Percentiles rank a stretch among this genome's conserved stretches.
Conservation (phyloP, 1,140 invertebrate genomes). For the Idris sp. region DNA sequence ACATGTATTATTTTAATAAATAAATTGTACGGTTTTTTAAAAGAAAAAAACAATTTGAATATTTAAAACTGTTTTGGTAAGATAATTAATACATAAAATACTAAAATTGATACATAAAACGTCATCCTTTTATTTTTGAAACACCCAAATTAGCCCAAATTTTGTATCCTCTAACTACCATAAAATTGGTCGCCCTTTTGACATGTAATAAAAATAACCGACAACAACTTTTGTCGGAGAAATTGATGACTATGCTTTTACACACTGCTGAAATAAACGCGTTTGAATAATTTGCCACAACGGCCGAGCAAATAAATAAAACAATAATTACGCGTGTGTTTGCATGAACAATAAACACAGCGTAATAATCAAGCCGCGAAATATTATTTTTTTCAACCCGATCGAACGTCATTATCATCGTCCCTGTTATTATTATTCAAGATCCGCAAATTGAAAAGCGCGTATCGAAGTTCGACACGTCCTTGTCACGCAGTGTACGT, state of each 20-base stretch:
- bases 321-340: constrained; percentile 43
- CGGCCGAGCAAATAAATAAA: constrained; percentile 46
- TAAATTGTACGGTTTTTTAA: no score
- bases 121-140: no score
- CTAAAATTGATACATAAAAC: no score
- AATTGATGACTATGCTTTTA: constrained; percentile 40
- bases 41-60: no score
- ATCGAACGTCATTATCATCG: constrained; percentile 34
- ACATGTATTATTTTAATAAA: no score
- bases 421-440: constrained; percentile 32
- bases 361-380: constrained; percentile 3
- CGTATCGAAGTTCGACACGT: constrained; percentile 21
- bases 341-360: constrained; percentile 12
- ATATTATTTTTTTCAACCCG: constrained; percentile 9
- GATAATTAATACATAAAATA: no score
- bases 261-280: neutral
- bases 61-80: no score
- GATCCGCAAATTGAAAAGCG: constrained; percentile 36
- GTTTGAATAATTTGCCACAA: constrained; percentile 39
- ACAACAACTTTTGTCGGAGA: no score
- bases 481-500: constrained; percentile 18
- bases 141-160: no score
- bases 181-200: no score
- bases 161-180: no score
- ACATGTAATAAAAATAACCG: no score